Conservation (phyloP, 2,113 vertebrate species). For the Ramphastos sulfuratus region DNA sequence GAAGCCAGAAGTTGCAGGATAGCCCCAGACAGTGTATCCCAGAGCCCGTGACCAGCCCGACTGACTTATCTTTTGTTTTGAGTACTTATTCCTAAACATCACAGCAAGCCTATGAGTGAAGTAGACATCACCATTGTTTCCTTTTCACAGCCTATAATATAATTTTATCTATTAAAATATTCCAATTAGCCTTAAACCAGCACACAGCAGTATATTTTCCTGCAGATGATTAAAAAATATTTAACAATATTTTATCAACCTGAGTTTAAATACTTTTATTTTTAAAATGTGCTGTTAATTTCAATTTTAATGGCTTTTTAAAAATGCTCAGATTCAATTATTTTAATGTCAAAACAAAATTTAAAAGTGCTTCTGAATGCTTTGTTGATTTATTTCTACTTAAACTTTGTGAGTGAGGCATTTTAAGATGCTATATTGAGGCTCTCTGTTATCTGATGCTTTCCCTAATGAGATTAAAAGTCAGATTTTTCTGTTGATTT, state of each 20-base stretch:
- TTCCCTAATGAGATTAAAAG: not conserved
- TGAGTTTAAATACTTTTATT: not conserved
- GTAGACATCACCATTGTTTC: too few species aligned
- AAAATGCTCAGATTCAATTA: not conserved
- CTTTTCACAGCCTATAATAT: too few species aligned
- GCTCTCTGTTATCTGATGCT: not conserved
- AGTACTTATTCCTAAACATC: too few species aligned
- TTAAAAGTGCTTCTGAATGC: not conserved
- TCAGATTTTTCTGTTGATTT: not conserved
- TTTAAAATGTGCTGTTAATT: not conserved
- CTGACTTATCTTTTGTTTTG: too few species aligned
- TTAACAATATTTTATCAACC: not conserved
- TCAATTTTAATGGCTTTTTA: not conserved
- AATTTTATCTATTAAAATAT: too few species aligned
- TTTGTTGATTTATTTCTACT: conserved; percentile 3
- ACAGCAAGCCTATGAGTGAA: too few species aligned
- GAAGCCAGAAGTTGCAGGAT: too few species aligned
- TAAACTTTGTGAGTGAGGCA: not conserved
- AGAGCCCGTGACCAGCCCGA: too few species aligned
- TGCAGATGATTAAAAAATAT: not conserved
- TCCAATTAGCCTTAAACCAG: too few species aligned
- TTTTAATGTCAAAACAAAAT: not conserved
- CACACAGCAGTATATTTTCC: not conserved
- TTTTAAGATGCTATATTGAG: not conserved
- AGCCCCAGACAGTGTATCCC: too few species aligned